Evolutionary conservation across 2,888 invertebrate species (phyloP).

Genomic region (Catocala sponsa): DNA sequence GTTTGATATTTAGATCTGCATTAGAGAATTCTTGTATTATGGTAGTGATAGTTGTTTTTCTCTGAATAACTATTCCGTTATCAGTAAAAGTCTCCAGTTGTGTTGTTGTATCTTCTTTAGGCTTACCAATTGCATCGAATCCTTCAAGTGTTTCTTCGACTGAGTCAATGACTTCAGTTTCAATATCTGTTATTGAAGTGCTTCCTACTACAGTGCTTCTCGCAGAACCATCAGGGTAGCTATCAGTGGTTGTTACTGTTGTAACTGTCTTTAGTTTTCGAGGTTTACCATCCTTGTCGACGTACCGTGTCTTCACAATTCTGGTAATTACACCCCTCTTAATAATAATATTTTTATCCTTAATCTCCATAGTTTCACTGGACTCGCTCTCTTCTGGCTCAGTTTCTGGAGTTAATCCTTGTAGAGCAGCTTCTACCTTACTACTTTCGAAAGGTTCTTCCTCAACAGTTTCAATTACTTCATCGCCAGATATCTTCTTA

Average conservation of each 20-base stretch:
- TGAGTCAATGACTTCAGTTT: constrained; percentile 49
- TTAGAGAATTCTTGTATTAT: constrained; percentile 66
- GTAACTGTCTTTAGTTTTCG: constrained; percentile 71
- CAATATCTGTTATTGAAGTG: constrained; percentile 63
- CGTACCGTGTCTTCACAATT: constrained; percentile 67
- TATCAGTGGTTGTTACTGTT: constrained; percentile 72
- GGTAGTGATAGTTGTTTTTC: constrained; percentile 70
- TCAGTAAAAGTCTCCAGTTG: constrained; percentile 61
- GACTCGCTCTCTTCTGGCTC: constrained; percentile 58
- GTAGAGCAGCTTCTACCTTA: constrained; percentile 37
- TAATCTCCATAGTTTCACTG: constrained; percentile 54
- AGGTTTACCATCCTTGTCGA: constrained; percentile 56
- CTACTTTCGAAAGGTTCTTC: constrained; percentile 28
- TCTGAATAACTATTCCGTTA: constrained; percentile 63
- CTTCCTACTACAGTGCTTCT: constrained; percentile 61
- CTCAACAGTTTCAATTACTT: constrained; percentile 21
- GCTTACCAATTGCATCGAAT: constrained; percentile 60
- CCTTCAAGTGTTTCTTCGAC: constrained; percentile 57
- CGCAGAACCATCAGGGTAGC: constrained; percentile 72
- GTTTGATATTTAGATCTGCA: constrained; percentile 54
- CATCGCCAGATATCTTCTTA: not conserved
- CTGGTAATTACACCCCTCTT: constrained; percentile 67
- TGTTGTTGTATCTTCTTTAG: constrained; percentile 61
- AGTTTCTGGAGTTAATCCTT: constrained; percentile 48
- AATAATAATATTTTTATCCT: constrained; percentile 62